Percentiles rank a stretch among this genome's conserved stretches.
phyloP scores from a whole-genome alignment of 1,140 invertebrate genomes.

The Asbolus verrucosus region DNA sequence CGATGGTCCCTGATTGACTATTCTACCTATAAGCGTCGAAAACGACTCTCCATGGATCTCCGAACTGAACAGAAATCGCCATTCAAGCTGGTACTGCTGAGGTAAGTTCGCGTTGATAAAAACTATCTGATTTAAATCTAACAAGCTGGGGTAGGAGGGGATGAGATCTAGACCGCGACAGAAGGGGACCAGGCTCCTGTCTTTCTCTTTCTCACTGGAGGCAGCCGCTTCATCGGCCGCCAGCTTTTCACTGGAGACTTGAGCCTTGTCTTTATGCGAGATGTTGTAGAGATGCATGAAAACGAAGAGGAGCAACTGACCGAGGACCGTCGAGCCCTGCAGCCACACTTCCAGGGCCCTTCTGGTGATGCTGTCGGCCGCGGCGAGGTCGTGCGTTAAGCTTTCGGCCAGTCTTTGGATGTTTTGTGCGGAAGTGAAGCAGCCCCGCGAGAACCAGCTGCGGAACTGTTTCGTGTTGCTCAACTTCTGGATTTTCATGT shows the following conservation, averaged over 20 bases:
- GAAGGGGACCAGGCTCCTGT: slow-evolving; percentile 68
- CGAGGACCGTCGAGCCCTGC: slow-evolving; percentile 61
- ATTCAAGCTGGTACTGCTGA: slow-evolving; percentile 77
- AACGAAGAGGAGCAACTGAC: slow-evolving; percentile 62
- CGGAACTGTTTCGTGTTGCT: slow-evolving; percentile 63
- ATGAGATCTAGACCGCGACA: slow-evolving; percentile 74
- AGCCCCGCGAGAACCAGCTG: slow-evolving; percentile 62
- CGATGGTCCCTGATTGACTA: slow-evolving; percentile 82
- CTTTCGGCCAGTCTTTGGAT: slow-evolving; percentile 63
- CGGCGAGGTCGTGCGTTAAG: slow-evolving; percentile 61
- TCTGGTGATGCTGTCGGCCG: slow-evolving; percentile 57
- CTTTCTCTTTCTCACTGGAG: slow-evolving; percentile 57
- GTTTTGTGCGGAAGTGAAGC: slow-evolving; percentile 62
- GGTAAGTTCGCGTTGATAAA: slow-evolving; percentile 83
- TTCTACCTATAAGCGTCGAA: slow-evolving; percentile 82
- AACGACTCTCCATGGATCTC: slow-evolving; percentile 87
- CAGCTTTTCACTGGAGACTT: slow-evolving; percentile 23
- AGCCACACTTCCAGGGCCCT: slow-evolving; percentile 61
- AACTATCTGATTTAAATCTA: slow-evolving; percentile 81
- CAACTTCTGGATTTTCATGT: slow-evolving; percentile 70
- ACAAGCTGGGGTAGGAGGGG: slow-evolving; percentile 80
- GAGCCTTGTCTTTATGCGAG: slow-evolving; percentile 59
- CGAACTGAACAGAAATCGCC: slow-evolving; percentile 87
- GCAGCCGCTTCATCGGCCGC: background rate
- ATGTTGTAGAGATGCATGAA: slow-evolving; percentile 64